Evolutionary conservation across 30 jellyfish, hydroid and myxozoan genomes (phyloP), one percentile per base, ranked within the genome.

Genomic region (Aurelia sp.): DNA sequence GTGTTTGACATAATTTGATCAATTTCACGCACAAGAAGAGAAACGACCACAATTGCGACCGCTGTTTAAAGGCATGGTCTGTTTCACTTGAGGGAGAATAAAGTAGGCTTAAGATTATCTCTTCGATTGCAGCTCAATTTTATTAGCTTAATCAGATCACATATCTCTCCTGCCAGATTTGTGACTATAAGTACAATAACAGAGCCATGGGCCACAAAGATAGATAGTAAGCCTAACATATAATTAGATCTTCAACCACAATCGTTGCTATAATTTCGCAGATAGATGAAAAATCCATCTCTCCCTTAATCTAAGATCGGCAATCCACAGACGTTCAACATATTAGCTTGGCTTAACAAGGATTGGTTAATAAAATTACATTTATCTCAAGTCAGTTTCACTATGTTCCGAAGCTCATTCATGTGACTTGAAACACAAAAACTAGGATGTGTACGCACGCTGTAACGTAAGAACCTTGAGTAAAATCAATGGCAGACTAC

Each of bases 281-380:
- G 66, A 81, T 81, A 27, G 79, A 21, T 62, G 76, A 64, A 35
- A 66, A 33, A 67, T 67, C 90, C 75, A 81, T 51, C 68, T 66
- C 76, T 20, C 41, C 37, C 40, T 41, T 66, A 66, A 67, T 81
- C 76, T 66, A 18, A 23, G 73, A 61, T 27, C 13, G 35, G 58
- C 51, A 44, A 51, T 71, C 91, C 27, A 53, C 78, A 70, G 91
- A 71, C 85, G 91, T 59, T 78, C 73, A 74, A 60, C 76, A 23
- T 82, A 69, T 82, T 82, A 82, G 83, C 79, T 52, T 37, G 74
- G 91, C 78, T 82, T 40, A 82, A 64, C 91, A 82, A 50, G 83
- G 81, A 50, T 82, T 52, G 33, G 81, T 16, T 69, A 69, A 82
- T 61, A 31, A 51, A 48, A 81, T 81, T 81, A 50, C n/a, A 70